Conservation (phyloP, 92 coral and sea anemone genomes). For the Zoanthus sansibaricus region DNA sequence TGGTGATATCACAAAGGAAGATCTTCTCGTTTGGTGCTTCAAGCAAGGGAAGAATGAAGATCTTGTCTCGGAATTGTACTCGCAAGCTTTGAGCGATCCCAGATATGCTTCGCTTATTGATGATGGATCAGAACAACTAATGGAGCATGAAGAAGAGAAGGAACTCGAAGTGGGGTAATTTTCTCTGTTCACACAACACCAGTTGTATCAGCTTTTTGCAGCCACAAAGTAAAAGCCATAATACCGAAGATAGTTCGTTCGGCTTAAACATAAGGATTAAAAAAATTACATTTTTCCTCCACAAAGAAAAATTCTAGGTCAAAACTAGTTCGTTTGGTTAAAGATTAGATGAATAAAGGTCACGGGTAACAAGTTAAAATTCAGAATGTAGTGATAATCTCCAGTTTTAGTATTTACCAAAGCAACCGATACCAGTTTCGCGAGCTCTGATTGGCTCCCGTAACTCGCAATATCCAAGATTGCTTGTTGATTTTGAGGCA, state of each 20-base stretch:
- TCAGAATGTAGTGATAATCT: too few relatives aligned
- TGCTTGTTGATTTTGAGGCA: too few relatives aligned
- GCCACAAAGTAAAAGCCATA: not conserved
- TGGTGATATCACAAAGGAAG: conserved; percentile 64
- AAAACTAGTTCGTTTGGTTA: too few relatives aligned
- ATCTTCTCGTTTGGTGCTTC: conserved; percentile 76
- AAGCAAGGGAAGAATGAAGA: conserved; percentile 52
- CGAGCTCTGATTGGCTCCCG: too few relatives aligned
- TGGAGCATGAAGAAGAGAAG: conserved; percentile 35
- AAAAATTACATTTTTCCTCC: too few relatives aligned
- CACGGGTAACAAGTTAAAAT: too few relatives aligned
- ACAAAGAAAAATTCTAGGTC: too few relatives aligned
- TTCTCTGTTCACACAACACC: not conserved
- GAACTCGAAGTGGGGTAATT: conserved; percentile 15
- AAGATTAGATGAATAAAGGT: too few relatives aligned
- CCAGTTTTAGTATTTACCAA: too few relatives aligned
- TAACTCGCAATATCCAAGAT: too few relatives aligned
- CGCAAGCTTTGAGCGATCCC: conserved; percentile 70
- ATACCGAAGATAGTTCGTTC: not conserved
- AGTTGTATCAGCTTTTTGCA: not conserved
- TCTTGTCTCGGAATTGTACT: conserved; percentile 55
- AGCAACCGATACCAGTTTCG: too few relatives aligned
- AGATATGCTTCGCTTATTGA: conserved; percentile 49
- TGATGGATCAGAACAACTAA: not conserved
- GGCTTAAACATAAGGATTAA: not conserved